phyloP scores from a whole-genome alignment of 1,140 invertebrate genomes.

The Potamilus streckersoni region DNA sequence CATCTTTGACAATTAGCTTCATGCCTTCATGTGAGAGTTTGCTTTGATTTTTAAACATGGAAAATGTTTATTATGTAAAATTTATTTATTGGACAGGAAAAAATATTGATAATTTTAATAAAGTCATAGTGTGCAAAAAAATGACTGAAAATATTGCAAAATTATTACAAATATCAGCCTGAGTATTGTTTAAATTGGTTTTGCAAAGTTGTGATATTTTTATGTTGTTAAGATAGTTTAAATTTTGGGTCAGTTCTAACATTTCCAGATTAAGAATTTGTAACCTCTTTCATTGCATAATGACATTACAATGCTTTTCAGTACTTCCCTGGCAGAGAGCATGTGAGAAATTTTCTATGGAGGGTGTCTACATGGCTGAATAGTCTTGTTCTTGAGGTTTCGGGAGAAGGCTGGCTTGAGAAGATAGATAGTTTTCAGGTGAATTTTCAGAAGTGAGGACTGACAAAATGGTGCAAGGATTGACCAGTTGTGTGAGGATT shows the following conservation, averaged over 20 bases:
- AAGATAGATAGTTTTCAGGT: constrained; percentile 53
- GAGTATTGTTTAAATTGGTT: no score
- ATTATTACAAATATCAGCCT: no score
- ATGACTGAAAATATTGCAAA: no score
- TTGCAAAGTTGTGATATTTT: neutral
- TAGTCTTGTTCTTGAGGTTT: constrained; percentile 22
- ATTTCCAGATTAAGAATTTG: neutral
- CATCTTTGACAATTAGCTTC: no score
- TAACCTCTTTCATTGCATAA: neutral
- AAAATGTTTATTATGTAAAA: no score
- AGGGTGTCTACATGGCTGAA: constrained; percentile 41
- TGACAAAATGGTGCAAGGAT: no score
- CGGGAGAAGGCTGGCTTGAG: constrained; percentile 50
- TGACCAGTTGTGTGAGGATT: no score
- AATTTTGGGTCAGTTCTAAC: neutral
- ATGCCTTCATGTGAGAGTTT: no score
- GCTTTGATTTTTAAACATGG: no score
- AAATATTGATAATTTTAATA: no score
- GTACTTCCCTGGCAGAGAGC: constrained; percentile 80
- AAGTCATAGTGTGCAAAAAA: no score
- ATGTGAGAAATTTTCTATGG: constrained; percentile 76
- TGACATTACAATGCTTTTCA: constrained; percentile 36
- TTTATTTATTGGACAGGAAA: no score
- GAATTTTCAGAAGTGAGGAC: neutral
- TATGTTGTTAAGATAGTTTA: neutral